These are phyloP conservation scores for Eurypyga helias DNA, from an alignment of 2,113 vertebrate genomes.

Conservation along the genomic window DNA sequence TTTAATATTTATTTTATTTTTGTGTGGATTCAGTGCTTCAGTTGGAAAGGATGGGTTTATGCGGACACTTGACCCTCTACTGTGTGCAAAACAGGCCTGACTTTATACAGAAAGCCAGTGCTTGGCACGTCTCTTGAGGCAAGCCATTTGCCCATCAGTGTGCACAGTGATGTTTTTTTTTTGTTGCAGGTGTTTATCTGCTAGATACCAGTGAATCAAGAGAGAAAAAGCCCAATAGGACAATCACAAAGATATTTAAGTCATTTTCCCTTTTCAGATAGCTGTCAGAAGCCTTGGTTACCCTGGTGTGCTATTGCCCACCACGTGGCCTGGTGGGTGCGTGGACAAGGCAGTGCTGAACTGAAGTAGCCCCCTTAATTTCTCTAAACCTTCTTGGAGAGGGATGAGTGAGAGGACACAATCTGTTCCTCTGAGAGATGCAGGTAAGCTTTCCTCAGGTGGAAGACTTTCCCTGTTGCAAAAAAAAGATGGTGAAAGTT, in stretches of 20 bases:
- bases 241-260: neutral
- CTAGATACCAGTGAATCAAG: neutral
- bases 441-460: neutral
- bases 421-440: neutral
- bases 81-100: neutral
- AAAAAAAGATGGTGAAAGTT: neutral
- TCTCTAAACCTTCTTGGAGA: neutral
- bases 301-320: neutral
- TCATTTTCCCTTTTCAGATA: neutral
- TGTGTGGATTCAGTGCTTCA: neutral
- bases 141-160: neutral
- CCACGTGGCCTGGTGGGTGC: neutral
- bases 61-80: neutral
- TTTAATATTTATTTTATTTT: neutral
- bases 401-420: neutral
- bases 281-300: neutral
- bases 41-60: neutral
- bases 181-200: neutral
- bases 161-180: neutral
- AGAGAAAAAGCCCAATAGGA: neutral
- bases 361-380: neutral
- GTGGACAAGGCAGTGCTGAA: neutral
- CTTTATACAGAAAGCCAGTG: neutral
- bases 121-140: neutral
- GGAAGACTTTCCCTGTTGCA: neutral